Percentiles rank a stretch among this genome's conserved stretches.
These are phyloP conservation scores for Styela clava DNA, from an alignment of 23 tunicate genomes.

Conservation along the genomic window DNA sequence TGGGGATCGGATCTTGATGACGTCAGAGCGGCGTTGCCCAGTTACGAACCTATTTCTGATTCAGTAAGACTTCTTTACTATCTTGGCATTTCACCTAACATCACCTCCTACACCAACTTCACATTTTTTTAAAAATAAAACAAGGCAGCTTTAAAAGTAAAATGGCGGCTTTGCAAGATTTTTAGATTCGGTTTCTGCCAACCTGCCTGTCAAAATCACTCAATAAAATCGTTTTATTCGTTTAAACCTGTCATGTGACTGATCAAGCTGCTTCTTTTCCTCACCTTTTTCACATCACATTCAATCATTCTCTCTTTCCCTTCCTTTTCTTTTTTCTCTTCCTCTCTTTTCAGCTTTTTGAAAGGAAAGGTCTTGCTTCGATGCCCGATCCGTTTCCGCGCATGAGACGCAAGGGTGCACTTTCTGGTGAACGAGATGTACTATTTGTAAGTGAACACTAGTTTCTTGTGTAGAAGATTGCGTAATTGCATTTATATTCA, in stretches of 20 bases:
- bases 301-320: not conserved
- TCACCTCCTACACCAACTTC: too few relatives aligned
- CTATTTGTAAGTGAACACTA: not conserved
- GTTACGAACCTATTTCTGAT: not conserved
- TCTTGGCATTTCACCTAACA: too few relatives aligned
- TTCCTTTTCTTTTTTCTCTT: not conserved
- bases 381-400: not conserved
- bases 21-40: not conserved
- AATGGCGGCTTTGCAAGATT: too few relatives aligned
- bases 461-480: not conserved
- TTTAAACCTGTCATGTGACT: too few relatives aligned
- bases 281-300: not conserved
- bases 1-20: not conserved
- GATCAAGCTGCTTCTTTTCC: not conserved
- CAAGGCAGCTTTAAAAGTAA: too few relatives aligned
- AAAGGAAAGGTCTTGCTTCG: constrained; percentile 1
- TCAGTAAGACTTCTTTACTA: too few relatives aligned
- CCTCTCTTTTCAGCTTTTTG: not conserved
- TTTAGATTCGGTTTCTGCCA: too few relatives aligned
- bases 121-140: too few relatives aligned
- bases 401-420: not conserved
- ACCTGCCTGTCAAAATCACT: too few relatives aligned
- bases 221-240: too few relatives aligned
- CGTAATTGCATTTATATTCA: too few relatives aligned
- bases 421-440: not conserved